These are phyloP conservation scores for Sciaenops ocellatus DNA, from an alignment of 2,797 vertebrate genomes.

Conservation along the genomic window DNA sequence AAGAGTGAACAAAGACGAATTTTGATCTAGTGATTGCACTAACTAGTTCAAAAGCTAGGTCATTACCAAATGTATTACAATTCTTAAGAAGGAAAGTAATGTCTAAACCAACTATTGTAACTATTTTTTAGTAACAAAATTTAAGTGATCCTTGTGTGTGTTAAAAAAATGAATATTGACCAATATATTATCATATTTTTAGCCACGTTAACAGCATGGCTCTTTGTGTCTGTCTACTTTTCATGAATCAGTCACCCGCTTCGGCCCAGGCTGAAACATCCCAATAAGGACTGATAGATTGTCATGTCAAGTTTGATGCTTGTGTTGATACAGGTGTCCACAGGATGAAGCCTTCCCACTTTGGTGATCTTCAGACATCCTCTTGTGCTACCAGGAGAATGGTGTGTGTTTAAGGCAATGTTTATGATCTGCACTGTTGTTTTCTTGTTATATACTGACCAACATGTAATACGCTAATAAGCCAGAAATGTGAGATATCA, in stretches of 20 bases:
- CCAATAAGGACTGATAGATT: neutral
- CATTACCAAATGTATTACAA: neutral
- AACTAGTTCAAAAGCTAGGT: neutral
- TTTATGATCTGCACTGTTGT: neutral
- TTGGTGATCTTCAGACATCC: neutral
- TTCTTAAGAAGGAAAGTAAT: neutral
- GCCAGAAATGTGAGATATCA: neutral
- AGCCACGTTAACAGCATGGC: neutral
- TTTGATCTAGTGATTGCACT: neutral
- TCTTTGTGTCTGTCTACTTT: neutral
- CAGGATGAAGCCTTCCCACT: neutral
- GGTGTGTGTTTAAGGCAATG: no score
- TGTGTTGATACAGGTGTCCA: neutral
- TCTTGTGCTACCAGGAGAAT: neutral
- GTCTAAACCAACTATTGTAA: neutral
- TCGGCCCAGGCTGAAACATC: neutral
- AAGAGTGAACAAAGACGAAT: neutral
- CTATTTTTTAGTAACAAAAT: neutral
- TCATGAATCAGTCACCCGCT: neutral
- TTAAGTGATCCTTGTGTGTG: neutral
- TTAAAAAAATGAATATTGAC: no score
- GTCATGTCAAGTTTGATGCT: neutral
- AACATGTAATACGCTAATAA: neutral
- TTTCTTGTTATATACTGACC: neutral
- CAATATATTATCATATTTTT: neutral